phyloP scores from a whole-genome alignment of 2,797 vertebrate genomes.

The Takifugu rubripes region DNA sequence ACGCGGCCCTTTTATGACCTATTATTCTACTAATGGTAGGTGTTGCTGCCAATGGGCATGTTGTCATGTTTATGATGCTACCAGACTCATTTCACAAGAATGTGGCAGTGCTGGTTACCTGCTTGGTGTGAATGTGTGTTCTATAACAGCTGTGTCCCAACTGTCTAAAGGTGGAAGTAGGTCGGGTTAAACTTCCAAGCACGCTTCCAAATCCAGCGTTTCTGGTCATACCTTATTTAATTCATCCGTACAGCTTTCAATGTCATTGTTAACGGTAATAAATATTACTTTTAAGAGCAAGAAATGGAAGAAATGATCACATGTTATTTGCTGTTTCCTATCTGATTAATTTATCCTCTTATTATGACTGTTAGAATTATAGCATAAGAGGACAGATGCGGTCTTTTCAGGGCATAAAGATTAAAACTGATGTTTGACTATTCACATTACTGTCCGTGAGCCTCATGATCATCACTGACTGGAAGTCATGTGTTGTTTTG shows the following conservation, averaged over 20 bases:
- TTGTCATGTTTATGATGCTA: constrained; percentile 7
- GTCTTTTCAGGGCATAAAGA: neutral
- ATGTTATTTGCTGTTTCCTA: too few relatives aligned
- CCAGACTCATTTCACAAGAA: constrained; percentile 16
- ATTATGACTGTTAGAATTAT: too few relatives aligned
- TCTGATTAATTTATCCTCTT: too few relatives aligned
- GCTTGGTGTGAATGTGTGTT: constrained; percentile 18
- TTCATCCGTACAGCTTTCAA: too few relatives aligned
- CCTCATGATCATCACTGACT: constrained; percentile 35
- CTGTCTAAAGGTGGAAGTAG: neutral
- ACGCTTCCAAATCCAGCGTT: too few relatives aligned
- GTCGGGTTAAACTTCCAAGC: too few relatives aligned
- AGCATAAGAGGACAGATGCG: neutral
- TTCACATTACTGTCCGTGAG: constrained; percentile 17
- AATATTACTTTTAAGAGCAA: too few relatives aligned
- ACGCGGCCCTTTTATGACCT: too few relatives aligned
- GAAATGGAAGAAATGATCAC: too few relatives aligned
- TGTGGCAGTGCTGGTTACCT: constrained; percentile 23
- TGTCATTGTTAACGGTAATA: too few relatives aligned
- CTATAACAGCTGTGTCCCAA: neutral
- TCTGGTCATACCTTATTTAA: too few relatives aligned
- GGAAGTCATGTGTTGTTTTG: constrained; percentile 54
- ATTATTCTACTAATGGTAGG: neutral
- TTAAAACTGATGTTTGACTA: constrained; percentile 8
- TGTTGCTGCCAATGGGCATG: constrained; percentile 5